These are phyloP conservation scores for Rhinolophus ferrumequinum DNA, from an alignment of 2,113 vertebrate genomes.

Conservation along the genomic window DNA sequence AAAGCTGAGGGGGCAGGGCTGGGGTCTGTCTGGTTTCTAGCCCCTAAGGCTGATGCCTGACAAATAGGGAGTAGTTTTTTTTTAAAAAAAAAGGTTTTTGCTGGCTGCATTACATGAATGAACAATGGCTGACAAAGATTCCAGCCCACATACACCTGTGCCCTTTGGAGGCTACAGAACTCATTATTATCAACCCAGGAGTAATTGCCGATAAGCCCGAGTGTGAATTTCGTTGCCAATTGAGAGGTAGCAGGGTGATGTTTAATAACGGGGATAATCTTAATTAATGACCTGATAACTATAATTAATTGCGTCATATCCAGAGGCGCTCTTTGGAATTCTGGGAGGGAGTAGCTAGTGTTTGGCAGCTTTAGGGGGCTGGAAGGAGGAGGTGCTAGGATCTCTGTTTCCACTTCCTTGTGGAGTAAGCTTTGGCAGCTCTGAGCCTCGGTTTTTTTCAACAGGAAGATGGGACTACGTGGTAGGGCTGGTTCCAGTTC, in stretches of 20 bases:
- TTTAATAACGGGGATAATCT: conserved; percentile 65
- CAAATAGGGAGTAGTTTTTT: not conserved
- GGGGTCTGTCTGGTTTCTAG: not conserved
- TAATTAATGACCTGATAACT: conserved; percentile 74
- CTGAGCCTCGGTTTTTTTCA: not conserved
- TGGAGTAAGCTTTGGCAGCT: not conserved
- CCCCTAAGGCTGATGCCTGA: not conserved
- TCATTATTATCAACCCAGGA: conserved; percentile 34
- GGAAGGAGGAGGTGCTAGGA: not conserved
- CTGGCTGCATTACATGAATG: not conserved
- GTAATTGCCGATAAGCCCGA: conserved; percentile 69
- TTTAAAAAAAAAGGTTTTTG: not conserved
- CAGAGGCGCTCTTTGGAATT: conserved; percentile 52
- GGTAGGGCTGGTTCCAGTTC: no score
- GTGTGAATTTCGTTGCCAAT: conserved; percentile 21
- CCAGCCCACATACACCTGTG: conserved; percentile 7
- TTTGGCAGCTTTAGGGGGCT: not conserved
- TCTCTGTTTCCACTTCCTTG: accelerated
- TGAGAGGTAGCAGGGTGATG: conserved; percentile 55
- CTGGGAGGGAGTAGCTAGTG: not conserved
- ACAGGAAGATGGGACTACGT: not conserved
- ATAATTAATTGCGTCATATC: conserved; percentile 76
- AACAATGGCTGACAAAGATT: not conserved
- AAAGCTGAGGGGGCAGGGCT: not conserved
- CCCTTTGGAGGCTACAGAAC: not conserved